Percentiles rank a stretch among this genome's conserved stretches.
phyloP scores from a whole-genome alignment of 2,113 vertebrate genomes.

The Procavia capensis region DNA sequence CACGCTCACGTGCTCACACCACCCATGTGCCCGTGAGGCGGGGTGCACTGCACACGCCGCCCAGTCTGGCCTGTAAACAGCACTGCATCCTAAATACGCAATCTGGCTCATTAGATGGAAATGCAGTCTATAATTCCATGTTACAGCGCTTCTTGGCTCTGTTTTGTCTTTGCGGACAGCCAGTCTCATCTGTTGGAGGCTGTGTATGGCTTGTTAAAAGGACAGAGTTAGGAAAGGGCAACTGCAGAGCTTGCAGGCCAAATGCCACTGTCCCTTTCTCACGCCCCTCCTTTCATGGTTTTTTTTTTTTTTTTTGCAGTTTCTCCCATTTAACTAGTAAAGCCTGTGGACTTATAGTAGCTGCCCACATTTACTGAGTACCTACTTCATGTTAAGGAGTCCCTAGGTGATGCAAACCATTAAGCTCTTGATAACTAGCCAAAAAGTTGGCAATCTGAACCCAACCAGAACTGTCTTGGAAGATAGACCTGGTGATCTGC shows the following conservation, averaged over 20 bases:
- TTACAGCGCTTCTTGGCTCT: constrained; percentile 19
- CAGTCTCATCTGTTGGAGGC: background rate
- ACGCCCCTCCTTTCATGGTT: too few relatives aligned
- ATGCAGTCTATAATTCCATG: background rate
- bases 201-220: background rate
- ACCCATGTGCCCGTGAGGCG: background rate
- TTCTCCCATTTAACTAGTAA: background rate
- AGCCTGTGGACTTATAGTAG: background rate
- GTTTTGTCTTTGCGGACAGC: constrained; percentile 45
- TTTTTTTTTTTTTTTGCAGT: background rate
- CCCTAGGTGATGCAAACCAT: background rate
- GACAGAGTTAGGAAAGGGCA: background rate
- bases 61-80: background rate
- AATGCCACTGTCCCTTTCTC: background rate
- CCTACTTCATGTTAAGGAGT: background rate
- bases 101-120: constrained; percentile 28
- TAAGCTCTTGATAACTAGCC: background rate
- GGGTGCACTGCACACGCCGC: background rate
- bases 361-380: background rate
- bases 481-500: background rate
- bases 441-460: background rate
- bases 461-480: background rate
- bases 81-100: background rate
- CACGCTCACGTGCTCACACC: background rate
- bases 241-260: background rate